Evolutionary conservation across 2,888 invertebrate genomes (phyloP).

Genomic region (Pachymerium ferrugineum): DNA sequence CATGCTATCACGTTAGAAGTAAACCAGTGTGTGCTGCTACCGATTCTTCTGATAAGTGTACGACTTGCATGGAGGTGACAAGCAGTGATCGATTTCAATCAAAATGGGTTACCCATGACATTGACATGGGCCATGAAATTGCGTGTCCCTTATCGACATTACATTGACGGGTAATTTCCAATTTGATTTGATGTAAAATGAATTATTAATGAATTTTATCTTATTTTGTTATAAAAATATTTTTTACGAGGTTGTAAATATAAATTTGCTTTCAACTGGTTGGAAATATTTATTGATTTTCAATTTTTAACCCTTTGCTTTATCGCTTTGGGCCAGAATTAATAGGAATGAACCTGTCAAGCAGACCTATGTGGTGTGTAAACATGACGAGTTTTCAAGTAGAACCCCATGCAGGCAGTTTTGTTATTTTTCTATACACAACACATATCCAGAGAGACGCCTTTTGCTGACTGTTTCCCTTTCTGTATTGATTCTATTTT

Average conservation of each 20-base stretch:
- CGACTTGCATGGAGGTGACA: not conserved
- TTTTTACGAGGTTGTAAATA: too few species aligned
- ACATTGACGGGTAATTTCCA: not conserved
- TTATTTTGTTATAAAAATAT: too few species aligned
- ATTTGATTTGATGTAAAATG: not conserved
- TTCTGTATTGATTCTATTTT: not conserved
- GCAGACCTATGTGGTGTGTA: not conserved
- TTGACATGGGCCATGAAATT: too few species aligned
- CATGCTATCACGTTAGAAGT: not conserved
- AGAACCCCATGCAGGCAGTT: not conserved
- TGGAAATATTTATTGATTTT: slow-evolving; percentile 16
- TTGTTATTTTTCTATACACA: not conserved
- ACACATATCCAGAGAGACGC: not conserved
- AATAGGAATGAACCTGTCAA: not conserved
- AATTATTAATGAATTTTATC: not conserved
- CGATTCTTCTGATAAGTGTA: not conserved
- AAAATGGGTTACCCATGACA: not conserved
- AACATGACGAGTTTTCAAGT: not conserved
- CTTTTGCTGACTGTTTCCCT: not conserved
- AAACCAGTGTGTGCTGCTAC: not conserved
- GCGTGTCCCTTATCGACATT: not conserved
- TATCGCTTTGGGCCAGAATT: not conserved
- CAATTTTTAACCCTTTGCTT: slow-evolving; percentile 1
- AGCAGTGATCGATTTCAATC: not conserved
- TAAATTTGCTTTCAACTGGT: too few species aligned